Base-by-base conservation (phyloP, 2,888 invertebrate genomes). In the Liodrosophila aerea region DNA sequence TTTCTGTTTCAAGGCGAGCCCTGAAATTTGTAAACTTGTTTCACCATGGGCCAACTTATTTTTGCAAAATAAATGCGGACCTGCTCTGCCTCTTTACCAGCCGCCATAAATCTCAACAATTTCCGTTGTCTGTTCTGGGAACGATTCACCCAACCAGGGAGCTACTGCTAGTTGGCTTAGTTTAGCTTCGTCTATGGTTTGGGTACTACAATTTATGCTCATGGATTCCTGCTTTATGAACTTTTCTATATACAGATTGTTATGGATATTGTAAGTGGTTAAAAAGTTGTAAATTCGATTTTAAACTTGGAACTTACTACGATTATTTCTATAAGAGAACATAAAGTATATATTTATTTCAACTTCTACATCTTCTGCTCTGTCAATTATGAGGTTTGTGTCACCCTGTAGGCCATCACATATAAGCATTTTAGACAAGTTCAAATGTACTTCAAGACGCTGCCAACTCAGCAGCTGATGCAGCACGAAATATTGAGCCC, bases 41-140 rank as follows among this genome's bases (percentile, higher is more conserved):
- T 43, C 61, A 70, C 57, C 30, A 40, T 60, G 63, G 59, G 51
- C 66, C 58, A 71, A 73, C 70, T 70, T 75, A 73, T 8, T 39
- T 71, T 76, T 77, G 68, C 63, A 59, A 68, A 81, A 81, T 80
- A 83, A 83, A 83, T 80, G 75, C 74, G 51, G 60, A 50, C 62
- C 50, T 64, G 67, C 47, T 54, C n/a, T 36, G 9, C 73, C 66
- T 69, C 74, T 67, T 62, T 45, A 43, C 49, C 67, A 69, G 77
- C 59, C 65, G 58, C 64, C 73, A 81, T 81, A 81, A 81, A 81
- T 81, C 83, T 81, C 61, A 70, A 75, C 81, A 75, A 73, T 75
- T 73, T 81, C 84, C 83, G 81, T 66, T 75, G 73, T 67, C 67
- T 76, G 51, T 29, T 13, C 8, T 7, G 8, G 57, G 41, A 30